Conservation (phyloP, 1,140 invertebrate genomes). For the Hypothenemus hampei region DNA sequence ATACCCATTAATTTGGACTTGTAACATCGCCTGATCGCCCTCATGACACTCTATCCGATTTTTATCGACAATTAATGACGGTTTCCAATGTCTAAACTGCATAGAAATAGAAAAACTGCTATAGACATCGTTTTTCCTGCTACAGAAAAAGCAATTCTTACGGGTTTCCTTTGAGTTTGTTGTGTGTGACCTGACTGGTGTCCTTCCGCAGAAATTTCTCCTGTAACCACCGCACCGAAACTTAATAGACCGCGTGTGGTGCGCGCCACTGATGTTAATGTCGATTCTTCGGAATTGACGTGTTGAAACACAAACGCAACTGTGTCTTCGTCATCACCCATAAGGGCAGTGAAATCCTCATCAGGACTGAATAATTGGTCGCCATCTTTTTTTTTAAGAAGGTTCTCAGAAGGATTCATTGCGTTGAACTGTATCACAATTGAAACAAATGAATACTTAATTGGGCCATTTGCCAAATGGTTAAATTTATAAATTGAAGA, state of each 20-base stretch:
- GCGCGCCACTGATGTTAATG: conserved; percentile 14
- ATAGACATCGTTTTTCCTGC: neutral
- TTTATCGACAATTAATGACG: conserved; percentile 21
- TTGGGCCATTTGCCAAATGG: too few relatives aligned
- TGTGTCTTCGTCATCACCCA: conserved; percentile 24
- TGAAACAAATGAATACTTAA: too few relatives aligned
- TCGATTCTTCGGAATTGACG: conserved; percentile 14
- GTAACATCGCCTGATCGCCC: conserved; percentile 22
- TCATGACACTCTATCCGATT: conserved; percentile 14
- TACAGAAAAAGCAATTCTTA: conserved; percentile 1
- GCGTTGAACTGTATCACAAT: too few relatives aligned
- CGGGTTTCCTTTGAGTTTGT: conserved; percentile 12
- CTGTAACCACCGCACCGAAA: conserved; percentile 22
- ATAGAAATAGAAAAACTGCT: neutral
- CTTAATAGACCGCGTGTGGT: conserved; percentile 22
- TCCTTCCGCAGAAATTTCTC: conserved; percentile 18
- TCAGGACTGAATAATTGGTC: conserved; percentile 22
- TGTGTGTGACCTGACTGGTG: neutral
- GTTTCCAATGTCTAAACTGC: conserved; percentile 26
- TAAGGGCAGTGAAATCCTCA: conserved; percentile 19
- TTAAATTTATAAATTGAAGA: too few relatives aligned
- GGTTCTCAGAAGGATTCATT: too few relatives aligned
- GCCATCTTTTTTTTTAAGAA: conserved; percentile 21
- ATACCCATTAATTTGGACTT: conserved; percentile 23
- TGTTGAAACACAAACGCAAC: conserved; percentile 27